Base-by-base conservation (phyloP, 2,888 invertebrate species). In the Drosophila subsilvestris region DNA sequence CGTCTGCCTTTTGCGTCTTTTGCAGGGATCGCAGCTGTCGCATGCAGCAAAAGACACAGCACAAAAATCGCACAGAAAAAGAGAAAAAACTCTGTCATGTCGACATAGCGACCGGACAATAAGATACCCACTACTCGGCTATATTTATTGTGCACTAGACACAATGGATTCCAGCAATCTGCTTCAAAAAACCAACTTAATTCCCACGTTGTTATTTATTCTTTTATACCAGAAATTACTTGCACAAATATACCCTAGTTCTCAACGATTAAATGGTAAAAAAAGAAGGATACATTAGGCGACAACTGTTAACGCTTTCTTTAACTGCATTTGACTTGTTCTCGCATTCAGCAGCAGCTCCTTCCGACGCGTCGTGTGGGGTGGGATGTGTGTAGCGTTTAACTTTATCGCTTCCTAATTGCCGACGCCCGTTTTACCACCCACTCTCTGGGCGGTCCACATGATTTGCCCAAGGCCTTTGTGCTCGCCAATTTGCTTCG, bases 381-480 rank as follows among this genome's bases (percentile, higher is more conserved):
- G 14, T 18, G 58, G 69, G 73, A 68, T 67, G 58, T 37, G 37
- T 37, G n/a, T 7, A 74, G 74, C 70, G 69, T 72, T 79, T 75
- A 68, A 85, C 74, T 79, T 86, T 75, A 85, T 89, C 83, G 88
- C 71, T 79, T 82, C 83, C 88, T 89, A 86, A 86, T 86, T 89
- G 86, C 78, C 69, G 54, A 63, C 48, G 18, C 47, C 14, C 14
- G 54, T 51, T 51, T 22, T 14, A 56, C 20, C 32, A 56, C 18
- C 29, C 29, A 37, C 63, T n/a, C 59, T 44, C 51, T 62, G 44
- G 80, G 75, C 25, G 68, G 74, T 70, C 79, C 54, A 43, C 37
- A 27, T 43, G 43, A 47, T 37, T 70, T 43, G 50, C 66, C 66
- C 18, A 17, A 57, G 57, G 56, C 74, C 65, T 56, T 57, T 58